Evolutionary conservation across 2,797 vertebrate genomes (phyloP), one percentile per base, ranked within the genome.

Genomic region (Mus caroli): DNA sequence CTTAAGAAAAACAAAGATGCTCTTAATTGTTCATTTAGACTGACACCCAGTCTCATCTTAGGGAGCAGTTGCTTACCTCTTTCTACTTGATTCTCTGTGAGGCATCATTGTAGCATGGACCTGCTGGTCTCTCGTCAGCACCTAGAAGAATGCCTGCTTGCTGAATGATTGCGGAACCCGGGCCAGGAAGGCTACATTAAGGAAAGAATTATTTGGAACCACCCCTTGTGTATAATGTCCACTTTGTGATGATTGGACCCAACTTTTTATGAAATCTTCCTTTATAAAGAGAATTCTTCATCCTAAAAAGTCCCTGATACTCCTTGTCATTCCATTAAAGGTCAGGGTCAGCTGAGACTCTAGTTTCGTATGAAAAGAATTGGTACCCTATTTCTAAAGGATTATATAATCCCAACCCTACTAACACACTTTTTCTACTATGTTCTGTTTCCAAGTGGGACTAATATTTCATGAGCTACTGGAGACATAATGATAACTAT

Each of bases 231-330:
- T 54, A 71, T 56, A 82, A 6, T 78, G 24, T 69, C 28, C n/a
- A 67, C 2, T 9, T 87, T 56, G 37, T 92, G 54, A 62, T 52
- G 56, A 31, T 79, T 52, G 34, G 3, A 40, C 77, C 3, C 78
- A 46, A 37, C 4, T 88, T 40, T 64, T 28, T n/a, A 78, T n/a
- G 28, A 46, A 60, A n/a, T 76, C 28, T 95, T 94, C 17, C n/a
- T 60, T 87, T 80, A 80, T 67, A 89, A 85, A 88, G 46, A 90
- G 83, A 75, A n/a, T 84, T 88, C 37, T 26, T 60, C 78, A 80
- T 69, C 19, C 20, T 37, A 2, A 22, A 94, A 82, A 6, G 14
- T 83, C 31, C 62, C 60, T 46, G 67, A 69, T 73, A 60, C 67
- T 43, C 76, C 20, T 67, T 82, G 20, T 17, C 22, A 86, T 91